Evolutionary conservation across 2,797 vertebrate species (phyloP).

Genomic region (Fundulus diaphanus): DNA sequence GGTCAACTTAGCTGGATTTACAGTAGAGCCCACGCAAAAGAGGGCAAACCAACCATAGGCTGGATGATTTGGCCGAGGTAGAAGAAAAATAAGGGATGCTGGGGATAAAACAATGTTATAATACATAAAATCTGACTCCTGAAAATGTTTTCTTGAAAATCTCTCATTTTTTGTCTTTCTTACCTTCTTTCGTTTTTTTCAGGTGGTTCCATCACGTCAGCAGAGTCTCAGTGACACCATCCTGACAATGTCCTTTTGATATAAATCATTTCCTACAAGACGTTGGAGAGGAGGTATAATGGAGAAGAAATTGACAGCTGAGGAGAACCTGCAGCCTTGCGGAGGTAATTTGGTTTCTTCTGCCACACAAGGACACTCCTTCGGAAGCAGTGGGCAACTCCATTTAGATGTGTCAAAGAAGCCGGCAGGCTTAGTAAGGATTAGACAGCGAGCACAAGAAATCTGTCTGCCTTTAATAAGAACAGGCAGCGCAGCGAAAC

Average conservation of each 20-base stretch:
- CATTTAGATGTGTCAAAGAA: slow-evolving; percentile 45
- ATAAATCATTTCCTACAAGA: slow-evolving; percentile 20
- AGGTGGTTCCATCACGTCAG: background rate
- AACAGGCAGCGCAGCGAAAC: slow-evolving; percentile 25
- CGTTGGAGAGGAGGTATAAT: background rate
- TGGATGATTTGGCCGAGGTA: no score
- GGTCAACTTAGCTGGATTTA: no score
- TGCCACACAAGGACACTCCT: slow-evolving; percentile 46
- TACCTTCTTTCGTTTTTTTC: slow-evolving; percentile 1
- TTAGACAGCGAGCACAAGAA: slow-evolving; percentile 47
- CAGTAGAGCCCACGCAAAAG: no score
- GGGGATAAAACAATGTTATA: background rate
- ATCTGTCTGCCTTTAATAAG: slow-evolving; percentile 27
- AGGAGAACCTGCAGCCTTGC: background rate
- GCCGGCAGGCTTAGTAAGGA: slow-evolving; percentile 43
- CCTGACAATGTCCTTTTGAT: slow-evolving; percentile 11
- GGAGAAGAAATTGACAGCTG: slow-evolving; percentile 2
- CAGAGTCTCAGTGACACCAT: background rate
- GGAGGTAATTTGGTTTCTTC: slow-evolving; percentile 47
- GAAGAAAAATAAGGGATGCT: background rate
- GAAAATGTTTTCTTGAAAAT: slow-evolving; percentile 7
- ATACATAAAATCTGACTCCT: background rate
- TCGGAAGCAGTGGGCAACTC: slow-evolving; percentile 46
- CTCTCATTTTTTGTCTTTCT: slow-evolving; percentile 14
- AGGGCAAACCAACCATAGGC: no score